Evolutionary conservation across 2,888 invertebrate genomes (phyloP).

Genomic region (Entomobrya multifasciata): DNA sequence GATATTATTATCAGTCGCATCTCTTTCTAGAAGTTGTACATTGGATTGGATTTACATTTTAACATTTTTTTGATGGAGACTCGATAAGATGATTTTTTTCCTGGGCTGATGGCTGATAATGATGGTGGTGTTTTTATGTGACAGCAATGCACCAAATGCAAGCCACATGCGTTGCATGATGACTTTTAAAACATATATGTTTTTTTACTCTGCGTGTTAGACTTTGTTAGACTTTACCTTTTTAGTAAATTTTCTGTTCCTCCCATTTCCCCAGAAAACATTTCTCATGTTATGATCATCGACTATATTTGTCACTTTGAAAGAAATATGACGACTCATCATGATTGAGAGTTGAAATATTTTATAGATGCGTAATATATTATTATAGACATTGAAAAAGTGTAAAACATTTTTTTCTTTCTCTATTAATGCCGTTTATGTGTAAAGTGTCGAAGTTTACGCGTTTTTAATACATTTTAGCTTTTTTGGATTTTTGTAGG

Average conservation of each 20-base stretch:
- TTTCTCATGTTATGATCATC: constrained; percentile 38
- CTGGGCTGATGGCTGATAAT: background rate
- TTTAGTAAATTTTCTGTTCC: constrained; percentile 51
- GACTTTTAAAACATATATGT: background rate
- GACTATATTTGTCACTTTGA: constrained; percentile 52
- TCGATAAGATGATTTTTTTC: constrained; percentile 17
- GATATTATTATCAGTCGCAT: constrained; percentile 22
- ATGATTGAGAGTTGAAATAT: background rate
- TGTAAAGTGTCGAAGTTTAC: too few species aligned
- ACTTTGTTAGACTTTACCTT: constrained; percentile 55
- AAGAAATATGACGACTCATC: constrained; percentile 46
- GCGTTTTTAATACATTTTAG: too few species aligned
- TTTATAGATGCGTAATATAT: too few species aligned
- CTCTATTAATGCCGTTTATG: too few species aligned
- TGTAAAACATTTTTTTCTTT: too few species aligned
- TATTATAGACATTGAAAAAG: too few species aligned
- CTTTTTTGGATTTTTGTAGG: too few species aligned
- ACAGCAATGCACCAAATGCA: too few species aligned
- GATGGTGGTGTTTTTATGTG: constrained; percentile 8
- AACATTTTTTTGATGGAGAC: constrained; percentile 21
- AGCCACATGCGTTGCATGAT: too few species aligned
- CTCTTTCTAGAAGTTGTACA: too few species aligned
- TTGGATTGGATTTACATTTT: background rate
- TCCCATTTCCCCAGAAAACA: constrained; percentile 52
- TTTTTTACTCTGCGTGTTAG: constrained; percentile 18